A percentile compares a stretch with the other conserved stretches of the same genome.
phyloP scores from a whole-genome alignment of 2,113 vertebrate species.

The Cavia aperea region DNA sequence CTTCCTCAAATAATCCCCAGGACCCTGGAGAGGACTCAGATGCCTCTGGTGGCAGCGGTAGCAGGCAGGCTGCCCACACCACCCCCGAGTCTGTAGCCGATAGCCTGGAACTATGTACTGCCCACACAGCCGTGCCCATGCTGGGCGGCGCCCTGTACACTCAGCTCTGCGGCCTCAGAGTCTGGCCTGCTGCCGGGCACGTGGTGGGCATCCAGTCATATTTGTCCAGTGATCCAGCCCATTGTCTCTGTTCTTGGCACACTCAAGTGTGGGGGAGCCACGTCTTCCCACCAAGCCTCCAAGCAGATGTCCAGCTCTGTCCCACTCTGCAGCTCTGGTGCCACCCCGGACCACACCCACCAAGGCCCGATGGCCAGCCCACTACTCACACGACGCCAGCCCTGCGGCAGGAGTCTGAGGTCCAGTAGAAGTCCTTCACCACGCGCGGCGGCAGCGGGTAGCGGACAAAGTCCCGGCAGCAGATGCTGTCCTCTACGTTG shows the following conservation, averaged over 20 bases:
- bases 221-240: not conserved
- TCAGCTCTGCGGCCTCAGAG: not conserved
- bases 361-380: not conserved
- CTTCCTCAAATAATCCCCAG: not conserved
- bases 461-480: slow-evolving; percentile 46
- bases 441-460: not conserved
- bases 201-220: fast-evolving
- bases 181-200: not conserved
- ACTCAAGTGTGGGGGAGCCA: not conserved
- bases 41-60: not conserved
- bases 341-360: not conserved
- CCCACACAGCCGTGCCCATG: fast-evolving
- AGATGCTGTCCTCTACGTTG: slow-evolving; percentile 59
- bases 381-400: slow-evolving; percentile 65
- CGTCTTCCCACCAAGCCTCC: not conserved
- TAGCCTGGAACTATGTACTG: fast-evolving
- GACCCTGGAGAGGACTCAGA: not conserved
- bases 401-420: slow-evolving; percentile 43
- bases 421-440: slow-evolving; percentile 43
- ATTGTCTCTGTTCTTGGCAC: not conserved
- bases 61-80: fast-evolving
- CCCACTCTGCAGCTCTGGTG: fast-evolving
- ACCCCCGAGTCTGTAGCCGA: fast-evolving
- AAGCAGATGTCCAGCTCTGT: not conserved
- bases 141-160: not conserved